Conservation (phyloP, 2,113 vertebrate genomes). For the Anoura caudifer region DNA sequence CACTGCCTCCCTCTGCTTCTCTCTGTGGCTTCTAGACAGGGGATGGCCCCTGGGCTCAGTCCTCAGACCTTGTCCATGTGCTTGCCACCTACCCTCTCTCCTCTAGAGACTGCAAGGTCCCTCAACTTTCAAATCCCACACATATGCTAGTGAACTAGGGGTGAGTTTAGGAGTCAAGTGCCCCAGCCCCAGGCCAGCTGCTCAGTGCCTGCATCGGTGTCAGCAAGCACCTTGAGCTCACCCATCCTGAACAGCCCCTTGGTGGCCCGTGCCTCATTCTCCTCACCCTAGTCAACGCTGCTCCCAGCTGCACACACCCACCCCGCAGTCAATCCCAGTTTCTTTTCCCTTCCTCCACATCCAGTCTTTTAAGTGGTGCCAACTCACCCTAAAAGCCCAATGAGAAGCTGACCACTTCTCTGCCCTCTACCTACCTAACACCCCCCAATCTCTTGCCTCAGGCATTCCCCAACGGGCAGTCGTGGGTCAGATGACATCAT, state of each 20-base stretch:
- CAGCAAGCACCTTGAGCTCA: neutral
- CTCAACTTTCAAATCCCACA: neutral
- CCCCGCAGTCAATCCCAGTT: neutral
- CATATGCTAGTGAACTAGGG: neutral
- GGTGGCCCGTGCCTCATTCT: fast-evolving
- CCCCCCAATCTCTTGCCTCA: too few species aligned
- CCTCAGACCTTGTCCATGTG: fast-evolving
- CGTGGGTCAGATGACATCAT: neutral
- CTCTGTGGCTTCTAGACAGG: neutral
- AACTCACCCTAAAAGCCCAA: neutral
- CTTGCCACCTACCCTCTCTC: neutral
- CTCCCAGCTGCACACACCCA: neutral
- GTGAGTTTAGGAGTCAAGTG: fast-evolving
- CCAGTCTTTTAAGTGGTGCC: neutral
- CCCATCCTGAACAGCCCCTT: fast-evolving
- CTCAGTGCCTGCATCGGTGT: neutral
- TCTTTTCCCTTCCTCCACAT: neutral
- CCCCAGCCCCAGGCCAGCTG: neutral
- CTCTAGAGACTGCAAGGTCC: neutral
- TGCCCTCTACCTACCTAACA: neutral
- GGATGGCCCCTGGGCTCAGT: neutral
- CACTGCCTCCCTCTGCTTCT: neutral
- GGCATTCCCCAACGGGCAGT: neutral
- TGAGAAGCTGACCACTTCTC: neutral
- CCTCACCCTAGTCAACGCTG: neutral